Percentiles rank a stretch among this genome's conserved stretches.
Conservation (phyloP, 1,140 invertebrate genomes). For the Eurosta solidaginis region DNA sequence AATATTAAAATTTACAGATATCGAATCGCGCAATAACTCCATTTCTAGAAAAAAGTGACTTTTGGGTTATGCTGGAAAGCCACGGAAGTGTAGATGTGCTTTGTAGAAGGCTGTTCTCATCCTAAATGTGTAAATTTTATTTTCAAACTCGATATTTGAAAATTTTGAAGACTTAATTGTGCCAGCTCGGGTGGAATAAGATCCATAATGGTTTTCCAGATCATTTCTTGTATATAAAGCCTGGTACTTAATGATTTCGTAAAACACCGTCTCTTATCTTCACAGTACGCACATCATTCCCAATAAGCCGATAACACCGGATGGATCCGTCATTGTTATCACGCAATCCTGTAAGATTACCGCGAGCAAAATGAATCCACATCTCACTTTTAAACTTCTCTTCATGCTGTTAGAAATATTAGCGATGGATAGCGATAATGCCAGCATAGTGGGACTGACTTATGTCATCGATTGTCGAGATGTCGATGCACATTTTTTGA, state of each 20-base stretch:
- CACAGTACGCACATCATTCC: constrained; percentile 50
- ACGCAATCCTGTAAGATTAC: constrained; percentile 50
- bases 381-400: constrained; percentile 50
- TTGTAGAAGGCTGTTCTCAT: too few species aligned
- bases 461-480: constrained; percentile 48
- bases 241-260: not conserved
- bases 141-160: too few species aligned
- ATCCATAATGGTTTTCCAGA: not conserved
- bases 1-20: too few species aligned
- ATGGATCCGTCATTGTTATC: constrained; percentile 46
- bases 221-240: not conserved
- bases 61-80: too few species aligned
- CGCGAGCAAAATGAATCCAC: constrained; percentile 46
- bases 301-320: constrained; percentile 36
- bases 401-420: constrained; percentile 48
- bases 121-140: too few species aligned
- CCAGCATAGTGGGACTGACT: constrained; percentile 40
- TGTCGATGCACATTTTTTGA: constrained; percentile 50
- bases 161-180: too few species aligned
- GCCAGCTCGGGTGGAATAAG: too few species aligned
- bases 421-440: constrained; percentile 48
- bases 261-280: constrained; percentile 45
- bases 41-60: too few species aligned
- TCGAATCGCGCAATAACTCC: too few species aligned
- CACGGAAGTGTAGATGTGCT: too few species aligned